A percentile compares a stretch with the other conserved stretches of the same genome.
Evolutionary conservation across 2,888 invertebrate species (phyloP).

Genomic region (Entomobrya proxima): DNA sequence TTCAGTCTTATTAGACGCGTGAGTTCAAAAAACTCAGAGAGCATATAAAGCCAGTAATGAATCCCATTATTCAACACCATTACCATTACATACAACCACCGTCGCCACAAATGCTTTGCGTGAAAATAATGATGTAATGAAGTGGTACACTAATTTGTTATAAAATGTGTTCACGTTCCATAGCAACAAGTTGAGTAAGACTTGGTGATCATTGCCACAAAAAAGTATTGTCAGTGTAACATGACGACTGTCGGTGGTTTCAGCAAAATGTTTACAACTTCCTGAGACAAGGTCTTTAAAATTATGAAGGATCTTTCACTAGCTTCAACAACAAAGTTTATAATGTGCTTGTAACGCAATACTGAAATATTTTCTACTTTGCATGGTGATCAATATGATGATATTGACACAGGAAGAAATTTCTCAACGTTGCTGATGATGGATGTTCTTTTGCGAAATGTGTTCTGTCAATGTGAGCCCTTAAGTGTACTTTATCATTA

Average conservation of each 20-base stretch:
- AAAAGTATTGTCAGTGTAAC: background rate
- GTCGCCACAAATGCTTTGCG: background rate
- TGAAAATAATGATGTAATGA: too few species aligned
- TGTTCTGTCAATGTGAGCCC: background rate
- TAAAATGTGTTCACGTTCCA: background rate
- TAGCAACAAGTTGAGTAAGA: background rate
- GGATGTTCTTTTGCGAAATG: conserved; percentile 33
- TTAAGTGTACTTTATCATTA: background rate
- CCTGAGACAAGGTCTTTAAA: conserved; percentile 5
- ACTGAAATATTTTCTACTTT: background rate
- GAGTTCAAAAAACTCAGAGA: conserved; percentile 46
- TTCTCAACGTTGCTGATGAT: conserved; percentile 24
- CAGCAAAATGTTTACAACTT: background rate
- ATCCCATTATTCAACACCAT: background rate
- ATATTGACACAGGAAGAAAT: conserved; percentile 43
- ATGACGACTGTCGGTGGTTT: background rate
- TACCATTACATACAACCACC: too few species aligned
- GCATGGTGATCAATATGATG: background rate
- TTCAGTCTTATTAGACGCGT: background rate
- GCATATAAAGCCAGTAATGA: conserved; percentile 30
- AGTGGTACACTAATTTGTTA: background rate
- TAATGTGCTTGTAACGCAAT: conserved; percentile 19
- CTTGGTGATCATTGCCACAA: background rate
- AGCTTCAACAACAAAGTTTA: conserved; percentile 14
- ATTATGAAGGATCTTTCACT: background rate